A percentile compares a stretch with the other conserved stretches of the same genome.
These are phyloP conservation scores for Poeciliopsis gracilis DNA, from an alignment of 2,797 vertebrate genomes.

Conservation along the genomic window DNA sequence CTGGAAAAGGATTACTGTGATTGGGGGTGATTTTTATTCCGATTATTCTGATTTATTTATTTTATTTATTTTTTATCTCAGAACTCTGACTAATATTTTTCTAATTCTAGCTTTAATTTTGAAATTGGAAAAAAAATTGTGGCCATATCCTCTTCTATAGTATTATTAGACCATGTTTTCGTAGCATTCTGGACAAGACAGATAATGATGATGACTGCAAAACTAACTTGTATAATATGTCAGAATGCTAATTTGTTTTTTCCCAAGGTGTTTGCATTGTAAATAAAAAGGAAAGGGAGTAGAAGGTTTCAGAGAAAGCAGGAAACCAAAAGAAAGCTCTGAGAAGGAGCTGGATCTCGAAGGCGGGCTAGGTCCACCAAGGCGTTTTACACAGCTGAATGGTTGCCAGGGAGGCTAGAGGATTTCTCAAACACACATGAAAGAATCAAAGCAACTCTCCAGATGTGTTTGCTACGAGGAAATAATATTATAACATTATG, in stretches of 20 bases:
- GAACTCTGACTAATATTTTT: not conserved
- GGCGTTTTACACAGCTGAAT: too few relatives aligned
- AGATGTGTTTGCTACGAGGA: too few relatives aligned
- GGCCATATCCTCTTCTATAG: not conserved
- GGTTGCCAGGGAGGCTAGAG: too few relatives aligned
- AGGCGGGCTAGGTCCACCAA: too few relatives aligned
- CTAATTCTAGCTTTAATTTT: too few relatives aligned
- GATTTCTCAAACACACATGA: too few relatives aligned
- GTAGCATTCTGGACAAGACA: not conserved
- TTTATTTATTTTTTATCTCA: not conserved
- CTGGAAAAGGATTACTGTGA: accelerated
- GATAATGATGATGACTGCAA: not conserved
- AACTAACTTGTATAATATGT: not conserved
- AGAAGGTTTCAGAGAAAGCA: not conserved
- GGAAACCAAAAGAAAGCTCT: not conserved
- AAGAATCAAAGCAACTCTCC: too few relatives aligned
- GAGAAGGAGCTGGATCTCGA: too few relatives aligned
- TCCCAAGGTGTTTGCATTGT: not conserved
- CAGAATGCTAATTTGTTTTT: not conserved
- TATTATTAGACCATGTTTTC: not conserved
- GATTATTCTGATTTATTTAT: too few relatives aligned
- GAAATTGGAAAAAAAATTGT: too few relatives aligned
- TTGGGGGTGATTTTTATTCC: too few relatives aligned
- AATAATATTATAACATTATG: too few relatives aligned
- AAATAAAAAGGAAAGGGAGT: not conserved